A percentile compares a stretch with the other conserved stretches of the same genome.
These are phyloP conservation scores for Blennius ocellaris DNA, from an alignment of 2,113 vertebrate species.

Conservation along the genomic window DNA sequence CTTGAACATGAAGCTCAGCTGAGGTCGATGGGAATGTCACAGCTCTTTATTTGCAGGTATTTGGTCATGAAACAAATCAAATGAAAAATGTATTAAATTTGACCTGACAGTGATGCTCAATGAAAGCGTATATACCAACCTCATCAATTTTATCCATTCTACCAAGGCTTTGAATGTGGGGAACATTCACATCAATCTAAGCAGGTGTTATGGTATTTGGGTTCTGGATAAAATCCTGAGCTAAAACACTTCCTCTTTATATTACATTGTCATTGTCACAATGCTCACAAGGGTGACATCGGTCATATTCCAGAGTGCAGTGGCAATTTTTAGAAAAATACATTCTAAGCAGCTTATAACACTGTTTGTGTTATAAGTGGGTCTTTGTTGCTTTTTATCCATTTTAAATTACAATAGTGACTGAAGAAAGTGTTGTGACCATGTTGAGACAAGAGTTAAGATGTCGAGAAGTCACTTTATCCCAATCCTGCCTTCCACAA, in stretches of 20 bases:
- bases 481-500: slow-evolving; percentile 26
- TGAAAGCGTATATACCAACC: background rate
- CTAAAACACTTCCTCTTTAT: background rate
- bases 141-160: background rate
- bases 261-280: background rate
- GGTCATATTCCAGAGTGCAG: background rate
- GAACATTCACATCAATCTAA: background rate
- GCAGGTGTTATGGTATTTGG: background rate
- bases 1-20: background rate
- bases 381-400: background rate
- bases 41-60: background rate
- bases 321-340: background rate
- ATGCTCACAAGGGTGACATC: background rate
- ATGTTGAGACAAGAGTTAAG: slow-evolving; percentile 1
- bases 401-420: background rate
- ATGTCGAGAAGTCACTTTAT: slow-evolving; percentile 6
- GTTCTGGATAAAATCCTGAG: background rate
- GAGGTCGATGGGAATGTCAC: background rate
- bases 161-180: background rate
- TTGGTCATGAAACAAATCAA: background rate
- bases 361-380: background rate
- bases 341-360: background rate
- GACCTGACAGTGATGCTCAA: background rate
- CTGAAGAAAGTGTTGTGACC: too few species aligned
- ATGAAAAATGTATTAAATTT: too few species aligned